phyloP scores from a whole-genome alignment of 2,797 vertebrate genomes.

The Pangasius sanitwongsei region DNA sequence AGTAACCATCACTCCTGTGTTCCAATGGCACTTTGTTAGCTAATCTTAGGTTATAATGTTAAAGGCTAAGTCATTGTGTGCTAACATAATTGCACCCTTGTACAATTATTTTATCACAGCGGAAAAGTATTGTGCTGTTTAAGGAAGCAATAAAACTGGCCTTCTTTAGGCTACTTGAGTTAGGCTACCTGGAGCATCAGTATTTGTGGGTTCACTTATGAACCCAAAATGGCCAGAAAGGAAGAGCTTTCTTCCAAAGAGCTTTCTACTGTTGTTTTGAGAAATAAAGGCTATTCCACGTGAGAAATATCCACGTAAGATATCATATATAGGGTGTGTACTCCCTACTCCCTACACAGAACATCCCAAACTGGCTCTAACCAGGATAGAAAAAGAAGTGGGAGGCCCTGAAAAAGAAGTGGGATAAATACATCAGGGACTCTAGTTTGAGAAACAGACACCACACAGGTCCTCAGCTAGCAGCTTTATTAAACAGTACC shows the following conservation, averaged over 20 bases:
- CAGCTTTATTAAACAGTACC: neutral
- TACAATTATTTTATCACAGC: neutral
- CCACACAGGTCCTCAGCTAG: neutral
- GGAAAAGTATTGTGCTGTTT: neutral
- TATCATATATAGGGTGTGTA: neutral
- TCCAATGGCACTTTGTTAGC: neutral
- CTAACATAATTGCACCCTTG: neutral
- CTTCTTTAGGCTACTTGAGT: neutral
- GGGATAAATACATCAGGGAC: neutral
- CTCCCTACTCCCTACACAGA: neutral
- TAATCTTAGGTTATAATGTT: neutral
- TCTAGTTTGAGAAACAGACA: neutral
- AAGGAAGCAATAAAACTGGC: neutral
- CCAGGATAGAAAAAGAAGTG: neutral
- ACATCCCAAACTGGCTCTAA: neutral
- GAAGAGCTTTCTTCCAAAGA: neutral
- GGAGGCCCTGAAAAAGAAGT: too few species aligned
- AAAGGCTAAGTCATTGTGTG: neutral
- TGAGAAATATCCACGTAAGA: neutral
- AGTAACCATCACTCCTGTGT: neutral
- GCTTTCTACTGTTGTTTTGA: neutral
- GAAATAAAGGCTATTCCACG: neutral
- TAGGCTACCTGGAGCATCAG: neutral
- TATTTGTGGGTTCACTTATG: neutral
- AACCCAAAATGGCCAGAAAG: neutral